phyloP scores from a whole-genome alignment of 2,113 vertebrate species.

The Bungarus multicinctus region DNA sequence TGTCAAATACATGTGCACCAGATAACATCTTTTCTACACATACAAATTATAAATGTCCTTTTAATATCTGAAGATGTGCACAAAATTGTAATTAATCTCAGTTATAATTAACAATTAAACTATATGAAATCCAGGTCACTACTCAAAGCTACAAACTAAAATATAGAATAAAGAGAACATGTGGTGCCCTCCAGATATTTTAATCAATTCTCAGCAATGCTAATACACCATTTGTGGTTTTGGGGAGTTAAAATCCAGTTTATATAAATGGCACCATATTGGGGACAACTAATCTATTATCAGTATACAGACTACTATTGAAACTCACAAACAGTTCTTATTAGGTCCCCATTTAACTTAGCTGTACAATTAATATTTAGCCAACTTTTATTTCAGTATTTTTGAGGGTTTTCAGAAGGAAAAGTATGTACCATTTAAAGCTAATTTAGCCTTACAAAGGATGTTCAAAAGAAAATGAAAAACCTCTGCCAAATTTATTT shows the following conservation, averaged over 20 bases:
- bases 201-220: background rate
- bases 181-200: background rate
- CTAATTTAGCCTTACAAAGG: conserved; percentile 50
- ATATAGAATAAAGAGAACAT: background rate
- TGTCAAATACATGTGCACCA: background rate
- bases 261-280: background rate
- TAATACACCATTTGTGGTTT: background rate
- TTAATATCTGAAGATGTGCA: background rate
- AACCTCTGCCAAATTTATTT: background rate
- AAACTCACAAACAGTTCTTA: conserved; percentile 48
- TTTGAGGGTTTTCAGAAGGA: conserved; percentile 49
- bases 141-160: background rate
- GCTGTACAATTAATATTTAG: conserved; percentile 57
- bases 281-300: background rate
- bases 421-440: conserved; percentile 50
- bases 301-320: conserved; percentile 32
- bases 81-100: background rate
- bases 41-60: background rate
- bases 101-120: background rate
- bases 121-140: background rate
- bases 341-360: conserved; percentile 52
- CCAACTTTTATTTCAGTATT: conserved; percentile 37
- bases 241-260: background rate
- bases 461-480: conserved; percentile 47
- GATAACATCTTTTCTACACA: background rate